These are phyloP conservation scores for Labia minor DNA, from an alignment of 2,888 invertebrate species.

Conservation along the genomic window DNA sequence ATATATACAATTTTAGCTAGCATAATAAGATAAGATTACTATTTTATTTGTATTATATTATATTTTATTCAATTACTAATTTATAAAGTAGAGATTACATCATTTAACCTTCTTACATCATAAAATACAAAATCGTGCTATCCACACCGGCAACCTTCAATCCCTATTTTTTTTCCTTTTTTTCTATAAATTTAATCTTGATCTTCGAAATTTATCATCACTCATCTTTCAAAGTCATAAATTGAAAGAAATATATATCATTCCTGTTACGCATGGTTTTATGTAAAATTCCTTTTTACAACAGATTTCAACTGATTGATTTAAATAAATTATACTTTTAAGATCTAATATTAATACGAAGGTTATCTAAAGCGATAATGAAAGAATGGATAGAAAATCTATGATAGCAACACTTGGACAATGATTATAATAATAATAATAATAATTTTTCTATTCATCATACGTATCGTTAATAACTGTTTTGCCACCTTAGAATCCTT, in stretches of 20 bases:
- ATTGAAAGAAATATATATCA: slow-evolving; percentile 1
- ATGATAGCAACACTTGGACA: too few relatives aligned
- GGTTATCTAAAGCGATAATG: too few relatives aligned
- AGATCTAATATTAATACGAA: too few relatives aligned
- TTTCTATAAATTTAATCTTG: slow-evolving; percentile 13
- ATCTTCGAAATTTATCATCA: neutral
- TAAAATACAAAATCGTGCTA: slow-evolving; percentile 2
- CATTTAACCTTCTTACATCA: slow-evolving; percentile 5
- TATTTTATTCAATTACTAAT: neutral
- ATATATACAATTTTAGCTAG: too few relatives aligned
- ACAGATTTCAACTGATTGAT: neutral
- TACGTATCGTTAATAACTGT: too few relatives aligned
- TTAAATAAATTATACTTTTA: neutral
- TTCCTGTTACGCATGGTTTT: neutral
- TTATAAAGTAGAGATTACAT: neutral
- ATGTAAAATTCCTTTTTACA: neutral
- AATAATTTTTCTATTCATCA: too few relatives aligned
- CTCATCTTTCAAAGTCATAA: neutral
- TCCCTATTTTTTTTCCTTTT: neutral
- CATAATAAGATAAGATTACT: too few relatives aligned
- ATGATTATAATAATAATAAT: too few relatives aligned
- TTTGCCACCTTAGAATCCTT: too few relatives aligned
- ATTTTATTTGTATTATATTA: too few relatives aligned
- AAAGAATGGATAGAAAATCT: too few relatives aligned
- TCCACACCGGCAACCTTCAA: neutral